Conservation (phyloP, 2,888 invertebrate genomes). For the Maniola hyperantus region DNA sequence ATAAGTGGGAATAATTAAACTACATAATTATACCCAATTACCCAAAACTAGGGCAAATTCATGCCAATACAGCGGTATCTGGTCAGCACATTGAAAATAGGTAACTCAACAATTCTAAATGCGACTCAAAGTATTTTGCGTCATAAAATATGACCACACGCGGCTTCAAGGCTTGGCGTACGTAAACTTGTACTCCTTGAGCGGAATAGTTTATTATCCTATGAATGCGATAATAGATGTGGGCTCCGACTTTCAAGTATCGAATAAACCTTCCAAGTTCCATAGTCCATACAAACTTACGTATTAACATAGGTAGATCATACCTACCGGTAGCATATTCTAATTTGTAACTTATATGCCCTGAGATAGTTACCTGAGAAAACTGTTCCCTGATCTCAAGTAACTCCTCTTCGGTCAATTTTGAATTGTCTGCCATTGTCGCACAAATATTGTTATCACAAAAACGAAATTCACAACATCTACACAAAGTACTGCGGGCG, state of each 20-base stretch:
- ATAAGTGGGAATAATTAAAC: too few species aligned
- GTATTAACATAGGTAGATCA: slow-evolving; percentile 8
- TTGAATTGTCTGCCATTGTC: slow-evolving; percentile 80
- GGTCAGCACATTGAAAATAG: background rate
- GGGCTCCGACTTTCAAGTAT: slow-evolving; percentile 2
- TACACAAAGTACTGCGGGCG: slow-evolving; percentile 48
- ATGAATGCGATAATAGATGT: slow-evolving; percentile 36
- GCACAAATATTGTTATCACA: slow-evolving; percentile 65
- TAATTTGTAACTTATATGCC: background rate
- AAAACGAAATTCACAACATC: slow-evolving; percentile 70
- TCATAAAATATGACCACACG: slow-evolving; percentile 50
- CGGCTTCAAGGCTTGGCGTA: slow-evolving; percentile 45
- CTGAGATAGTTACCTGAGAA: slow-evolving; percentile 84
- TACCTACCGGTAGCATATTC: slow-evolving; percentile 20
- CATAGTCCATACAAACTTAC: slow-evolving; percentile 18
- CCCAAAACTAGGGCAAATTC: background rate
- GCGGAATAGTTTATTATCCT: slow-evolving; percentile 36
- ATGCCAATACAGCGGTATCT: background rate
- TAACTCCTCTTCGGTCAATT: slow-evolving; percentile 86
- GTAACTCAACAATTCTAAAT: background rate
- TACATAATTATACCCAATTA: too few species aligned
- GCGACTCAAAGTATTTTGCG: background rate
- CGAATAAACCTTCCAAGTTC: slow-evolving; percentile 8
- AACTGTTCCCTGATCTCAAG: slow-evolving; percentile 90
- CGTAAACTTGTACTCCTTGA: slow-evolving; percentile 38